A percentile compares a stretch with the other conserved stretches of the same genome.
Evolutionary conservation across 2,888 invertebrate genomes (phyloP).

Genomic region (Caenorhabditis zanzibari): DNA sequence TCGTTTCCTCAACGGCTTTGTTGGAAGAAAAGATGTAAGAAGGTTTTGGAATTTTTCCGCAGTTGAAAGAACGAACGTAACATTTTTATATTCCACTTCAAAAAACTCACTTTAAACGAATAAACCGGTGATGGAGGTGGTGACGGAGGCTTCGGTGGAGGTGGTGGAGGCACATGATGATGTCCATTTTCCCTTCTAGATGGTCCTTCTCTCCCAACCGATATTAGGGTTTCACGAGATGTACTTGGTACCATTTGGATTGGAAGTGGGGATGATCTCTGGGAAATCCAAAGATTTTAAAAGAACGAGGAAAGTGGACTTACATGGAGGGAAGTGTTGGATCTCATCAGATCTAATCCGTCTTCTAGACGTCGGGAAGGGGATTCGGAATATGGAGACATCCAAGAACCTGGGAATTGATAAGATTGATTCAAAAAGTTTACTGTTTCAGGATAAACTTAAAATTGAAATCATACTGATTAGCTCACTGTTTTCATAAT

Average conservation of each 20-base stretch:
- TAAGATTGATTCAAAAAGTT: background rate
- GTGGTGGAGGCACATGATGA: slow-evolving; percentile 1
- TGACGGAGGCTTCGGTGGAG: slow-evolving; percentile 46
- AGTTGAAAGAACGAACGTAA: background rate
- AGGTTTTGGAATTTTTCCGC: background rate
- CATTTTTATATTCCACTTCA: background rate
- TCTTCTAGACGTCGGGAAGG: slow-evolving; percentile 46
- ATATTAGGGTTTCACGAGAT: slow-evolving; percentile 63
- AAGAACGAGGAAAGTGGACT: background rate
- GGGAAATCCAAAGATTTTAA: background rate
- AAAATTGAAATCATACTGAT: too few relatives aligned
- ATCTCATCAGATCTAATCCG: slow-evolving; percentile 52
- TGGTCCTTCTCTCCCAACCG: slow-evolving; percentile 15
- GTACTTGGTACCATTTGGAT: slow-evolving; percentile 72
- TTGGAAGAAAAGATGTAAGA: too few relatives aligned
- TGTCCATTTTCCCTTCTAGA: slow-evolving; percentile 8
- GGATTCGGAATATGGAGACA: slow-evolving; percentile 51
- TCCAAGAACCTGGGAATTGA: slow-evolving; percentile 55
- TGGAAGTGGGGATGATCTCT: slow-evolving; percentile 64
- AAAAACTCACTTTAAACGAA: slow-evolving; percentile 56
- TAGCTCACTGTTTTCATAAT: too few relatives aligned
- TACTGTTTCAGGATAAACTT: too few relatives aligned
- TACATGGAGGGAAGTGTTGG: slow-evolving; percentile 58
- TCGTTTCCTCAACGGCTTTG: too few relatives aligned
- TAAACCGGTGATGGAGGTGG: slow-evolving; percentile 65